These are phyloP conservation scores for Galago senegalensis DNA, from an alignment of 2,797 vertebrate species.

Conservation along the genomic window DNA sequence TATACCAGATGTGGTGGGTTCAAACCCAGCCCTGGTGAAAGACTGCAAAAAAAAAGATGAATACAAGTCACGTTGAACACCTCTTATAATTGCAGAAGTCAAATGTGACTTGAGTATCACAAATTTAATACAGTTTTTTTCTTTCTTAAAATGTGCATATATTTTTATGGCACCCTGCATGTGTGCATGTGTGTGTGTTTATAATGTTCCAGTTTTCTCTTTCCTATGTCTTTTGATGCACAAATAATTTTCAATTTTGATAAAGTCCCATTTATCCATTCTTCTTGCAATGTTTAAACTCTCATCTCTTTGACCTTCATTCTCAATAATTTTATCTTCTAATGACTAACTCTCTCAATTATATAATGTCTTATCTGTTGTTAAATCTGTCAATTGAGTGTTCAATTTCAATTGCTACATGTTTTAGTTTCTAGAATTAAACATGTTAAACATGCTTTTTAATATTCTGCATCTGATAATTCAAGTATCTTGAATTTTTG, in stretches of 20 bases:
- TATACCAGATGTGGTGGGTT: no score
- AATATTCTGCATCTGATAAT: neutral
- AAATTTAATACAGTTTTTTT: no score
- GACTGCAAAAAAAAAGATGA: no score
- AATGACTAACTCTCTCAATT: neutral
- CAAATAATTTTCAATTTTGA: neutral
- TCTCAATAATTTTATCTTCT: neutral
- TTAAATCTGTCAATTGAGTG: neutral
- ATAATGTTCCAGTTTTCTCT: neutral
- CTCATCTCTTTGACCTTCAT: neutral
- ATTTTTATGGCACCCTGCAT: no score
- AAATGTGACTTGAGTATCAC: no score
- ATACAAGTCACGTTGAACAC: no score
- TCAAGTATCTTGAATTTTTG: neutral
- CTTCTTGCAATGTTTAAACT: neutral
- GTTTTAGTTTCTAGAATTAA: slow-evolving; percentile 21
- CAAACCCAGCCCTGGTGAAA: no score
- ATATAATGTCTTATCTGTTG: neutral
- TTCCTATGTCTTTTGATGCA: neutral
- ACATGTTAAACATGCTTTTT: neutral
- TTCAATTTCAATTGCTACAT: slow-evolving; percentile 16
- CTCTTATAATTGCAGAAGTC: no score
- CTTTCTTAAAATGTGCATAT: no score
- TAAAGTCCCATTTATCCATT: neutral
- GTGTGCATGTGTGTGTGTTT: neutral